A percentile compares a stretch with the other conserved stretches of the same genome.
phyloP scores from a whole-genome alignment of 2,797 vertebrate species.

The Aeoliscus strigatus region DNA sequence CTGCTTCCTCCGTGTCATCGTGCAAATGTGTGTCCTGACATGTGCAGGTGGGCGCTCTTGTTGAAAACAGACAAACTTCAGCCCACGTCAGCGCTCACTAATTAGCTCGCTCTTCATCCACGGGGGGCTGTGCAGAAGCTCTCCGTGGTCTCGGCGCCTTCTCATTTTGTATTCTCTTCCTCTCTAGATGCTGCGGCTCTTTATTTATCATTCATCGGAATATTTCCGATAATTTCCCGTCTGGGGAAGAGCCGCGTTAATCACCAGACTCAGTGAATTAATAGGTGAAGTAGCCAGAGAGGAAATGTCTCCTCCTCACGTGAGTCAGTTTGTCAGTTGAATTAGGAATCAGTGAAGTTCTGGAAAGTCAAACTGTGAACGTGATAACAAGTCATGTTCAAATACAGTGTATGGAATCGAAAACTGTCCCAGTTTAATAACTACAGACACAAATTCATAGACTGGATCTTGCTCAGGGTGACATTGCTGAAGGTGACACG shows the following conservation, averaged over 20 bases:
- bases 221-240: conserved; percentile 26
- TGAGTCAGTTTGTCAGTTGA: too few relatives aligned
- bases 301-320: too few relatives aligned
- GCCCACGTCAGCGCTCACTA: conserved; percentile 12
- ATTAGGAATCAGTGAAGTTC: too few relatives aligned
- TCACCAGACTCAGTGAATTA: conserved; percentile 29
- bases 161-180: conserved; percentile 9
- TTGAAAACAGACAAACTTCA: conserved; percentile 1
- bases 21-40: conserved; percentile 19
- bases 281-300: conserved; percentile 13
- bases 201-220: conserved; percentile 30
- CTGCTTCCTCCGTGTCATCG: conserved; percentile 18
- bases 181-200: conserved; percentile 9
- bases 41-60: conserved; percentile 29
- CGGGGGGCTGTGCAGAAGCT: conserved; percentile 25
- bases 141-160: conserved; percentile 9
- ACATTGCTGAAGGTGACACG: too few relatives aligned
- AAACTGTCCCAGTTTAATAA: too few relatives aligned
- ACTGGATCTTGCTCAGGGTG: too few relatives aligned
- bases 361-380: too few relatives aligned
- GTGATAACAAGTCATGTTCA: too few relatives aligned
- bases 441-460: too few relatives aligned
- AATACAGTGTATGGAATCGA: too few relatives aligned
- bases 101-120: conserved; percentile 34
- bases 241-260: conserved; percentile 23